Conservation (phyloP, 2,113 vertebrate species). For the Machaerirhynchus nigripectus region DNA sequence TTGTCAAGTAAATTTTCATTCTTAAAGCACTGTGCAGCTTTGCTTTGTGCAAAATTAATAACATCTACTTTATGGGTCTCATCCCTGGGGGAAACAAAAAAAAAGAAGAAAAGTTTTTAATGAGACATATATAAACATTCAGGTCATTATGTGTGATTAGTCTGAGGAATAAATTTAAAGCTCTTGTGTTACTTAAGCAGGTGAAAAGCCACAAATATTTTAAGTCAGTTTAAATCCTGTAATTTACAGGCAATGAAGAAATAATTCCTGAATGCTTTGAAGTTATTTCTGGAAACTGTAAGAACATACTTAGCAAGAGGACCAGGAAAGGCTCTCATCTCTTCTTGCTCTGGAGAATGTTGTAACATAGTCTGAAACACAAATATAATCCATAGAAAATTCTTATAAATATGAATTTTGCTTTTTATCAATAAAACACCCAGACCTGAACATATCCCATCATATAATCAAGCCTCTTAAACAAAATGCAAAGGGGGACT, state of each 20-base stretch:
- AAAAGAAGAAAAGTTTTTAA: not conserved
- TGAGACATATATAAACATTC: not conserved
- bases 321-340: constrained; percentile 89
- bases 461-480: not conserved
- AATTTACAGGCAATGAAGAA: not conserved
- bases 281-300: not conserved
- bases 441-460: not conserved
- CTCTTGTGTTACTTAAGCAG: not conserved
- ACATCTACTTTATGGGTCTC: constrained; percentile 99
- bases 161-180: not conserved
- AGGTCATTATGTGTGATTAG: not conserved
- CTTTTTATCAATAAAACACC: not conserved
- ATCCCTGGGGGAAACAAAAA: constrained; percentile 71
- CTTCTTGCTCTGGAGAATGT: constrained; percentile 85
- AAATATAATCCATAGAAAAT: not conserved
- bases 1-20: constrained; percentile 87
- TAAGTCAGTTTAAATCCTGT: not conserved
- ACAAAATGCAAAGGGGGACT: not conserved
- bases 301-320: constrained; percentile 89
- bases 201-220: not conserved
- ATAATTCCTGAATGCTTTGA: not conserved
- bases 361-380: constrained; percentile 84
- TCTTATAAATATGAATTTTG: not conserved
- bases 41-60: constrained; percentile 96
- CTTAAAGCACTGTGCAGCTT: constrained; percentile 84